A percentile compares a stretch with the other conserved stretches of the same genome.
Evolutionary conservation across 2,888 invertebrate genomes (phyloP).

Genomic region (Keiferia lycopersicella): DNA sequence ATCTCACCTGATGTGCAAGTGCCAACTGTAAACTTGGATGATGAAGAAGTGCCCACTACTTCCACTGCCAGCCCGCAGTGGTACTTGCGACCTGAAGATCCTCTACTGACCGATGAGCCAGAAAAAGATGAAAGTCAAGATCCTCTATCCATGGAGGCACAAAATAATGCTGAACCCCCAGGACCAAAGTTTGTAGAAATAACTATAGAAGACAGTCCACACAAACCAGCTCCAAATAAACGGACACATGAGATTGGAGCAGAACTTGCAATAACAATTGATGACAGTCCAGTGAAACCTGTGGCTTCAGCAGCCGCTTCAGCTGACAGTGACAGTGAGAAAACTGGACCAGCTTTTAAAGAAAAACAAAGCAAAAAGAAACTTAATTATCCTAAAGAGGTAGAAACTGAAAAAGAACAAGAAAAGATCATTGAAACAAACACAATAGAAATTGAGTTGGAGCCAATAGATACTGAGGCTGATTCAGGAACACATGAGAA

Average conservation of each 20-base stretch:
- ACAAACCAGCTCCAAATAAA: constrained; percentile 53
- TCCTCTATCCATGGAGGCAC: constrained; percentile 40
- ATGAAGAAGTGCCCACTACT: constrained; percentile 52
- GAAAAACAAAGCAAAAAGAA: constrained; percentile 64
- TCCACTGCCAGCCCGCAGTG: constrained; percentile 56
- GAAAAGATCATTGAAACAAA: constrained; percentile 31
- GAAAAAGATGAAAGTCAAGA: background rate
- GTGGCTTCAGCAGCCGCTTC: constrained; percentile 35
- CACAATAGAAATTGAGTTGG: constrained; percentile 58
- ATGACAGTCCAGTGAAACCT: constrained; percentile 67
- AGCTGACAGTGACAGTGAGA: constrained; percentile 47
- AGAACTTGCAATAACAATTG: constrained; percentile 64
- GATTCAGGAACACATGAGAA: constrained; percentile 17
- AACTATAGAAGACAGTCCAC: constrained; percentile 72
- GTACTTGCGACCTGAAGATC: constrained; percentile 70
- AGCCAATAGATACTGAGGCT: constrained; percentile 34
- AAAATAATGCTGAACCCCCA: constrained; percentile 64
- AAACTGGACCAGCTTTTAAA: constrained; percentile 33
- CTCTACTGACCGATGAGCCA: background rate
- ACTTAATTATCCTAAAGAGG: constrained; percentile 55
- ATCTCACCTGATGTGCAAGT: constrained; percentile 30
- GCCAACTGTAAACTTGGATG: constrained; percentile 65
- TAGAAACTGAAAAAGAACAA: constrained; percentile 15
- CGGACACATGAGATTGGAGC: constrained; percentile 47
- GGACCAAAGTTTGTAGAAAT: constrained; percentile 59